Conservation (phyloP, 2,888 invertebrate genomes). For the Bembecia ichneumoniformis region DNA sequence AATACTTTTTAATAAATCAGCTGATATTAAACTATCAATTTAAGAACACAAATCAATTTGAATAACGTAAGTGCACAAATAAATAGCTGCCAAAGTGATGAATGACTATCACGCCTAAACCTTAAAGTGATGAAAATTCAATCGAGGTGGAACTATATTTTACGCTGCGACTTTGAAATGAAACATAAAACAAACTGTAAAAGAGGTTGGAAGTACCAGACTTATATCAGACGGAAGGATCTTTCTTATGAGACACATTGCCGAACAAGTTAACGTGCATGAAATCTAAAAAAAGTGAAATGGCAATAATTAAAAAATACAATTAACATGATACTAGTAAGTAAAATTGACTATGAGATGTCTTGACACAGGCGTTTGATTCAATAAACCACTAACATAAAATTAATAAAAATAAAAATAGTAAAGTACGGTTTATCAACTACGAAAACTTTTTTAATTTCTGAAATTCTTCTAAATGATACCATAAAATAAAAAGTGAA, state of each 20-base stretch:
- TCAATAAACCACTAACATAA: too few species aligned
- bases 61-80: constrained; percentile 2
- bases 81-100: constrained; percentile 25
- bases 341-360: too few species aligned
- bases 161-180: constrained; percentile 39
- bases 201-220: constrained; percentile 35
- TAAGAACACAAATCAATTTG: background rate
- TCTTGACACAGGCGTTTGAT: too few species aligned
- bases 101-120: constrained; percentile 27
- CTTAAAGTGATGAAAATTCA: constrained; percentile 49
- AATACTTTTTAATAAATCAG: too few species aligned
- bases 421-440: too few species aligned
- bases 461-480: too few species aligned
- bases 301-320: too few species aligned
- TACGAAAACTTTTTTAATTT: too few species aligned
- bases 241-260: constrained; percentile 32
- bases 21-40: background rate
- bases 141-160: constrained; percentile 51
- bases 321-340: too few species aligned
- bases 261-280: background rate
- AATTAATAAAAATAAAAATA: too few species aligned
- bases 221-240: constrained; percentile 45
- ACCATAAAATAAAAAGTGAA: too few species aligned
- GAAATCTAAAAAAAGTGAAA: too few species aligned
- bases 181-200: constrained; percentile 53